phyloP scores from a whole-genome alignment of 2,113 vertebrate genomes.

The Daboia siamensis region DNA sequence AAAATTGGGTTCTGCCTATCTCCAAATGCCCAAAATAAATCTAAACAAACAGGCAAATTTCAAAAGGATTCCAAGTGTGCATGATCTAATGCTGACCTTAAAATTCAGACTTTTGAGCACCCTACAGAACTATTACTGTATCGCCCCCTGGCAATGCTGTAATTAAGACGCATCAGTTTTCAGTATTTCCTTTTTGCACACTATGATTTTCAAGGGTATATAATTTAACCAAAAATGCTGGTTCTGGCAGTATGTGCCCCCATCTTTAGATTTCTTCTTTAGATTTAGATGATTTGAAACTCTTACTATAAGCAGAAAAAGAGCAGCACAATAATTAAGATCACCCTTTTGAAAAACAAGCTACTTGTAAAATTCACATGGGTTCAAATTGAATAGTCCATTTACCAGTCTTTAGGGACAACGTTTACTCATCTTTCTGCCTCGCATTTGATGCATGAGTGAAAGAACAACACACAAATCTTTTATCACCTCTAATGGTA shows the following conservation, averaged over 20 bases:
- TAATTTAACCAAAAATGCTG: constrained; percentile 44
- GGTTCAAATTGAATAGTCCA: not conserved
- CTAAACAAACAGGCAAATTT: not conserved
- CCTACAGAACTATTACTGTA: not conserved
- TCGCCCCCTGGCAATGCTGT: constrained; percentile 19
- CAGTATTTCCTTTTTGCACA: constrained; percentile 29
- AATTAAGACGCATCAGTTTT: constrained; percentile 45
- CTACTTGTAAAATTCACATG: constrained; percentile 9
- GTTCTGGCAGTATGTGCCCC: constrained; percentile 3
- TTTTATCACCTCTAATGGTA: not conserved
- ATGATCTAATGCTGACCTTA: not conserved
- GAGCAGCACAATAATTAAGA: not conserved
- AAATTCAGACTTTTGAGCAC: not conserved
- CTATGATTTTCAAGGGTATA: constrained; percentile 33
- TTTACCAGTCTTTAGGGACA: not conserved
- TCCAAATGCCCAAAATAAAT: fast-evolving
- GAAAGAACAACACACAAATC: not conserved
- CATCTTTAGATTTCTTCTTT: constrained; percentile 31
- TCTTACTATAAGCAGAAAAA: not conserved
- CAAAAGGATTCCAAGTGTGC: not conserved
- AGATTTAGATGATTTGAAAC: constrained; percentile 42
- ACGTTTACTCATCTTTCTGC: not conserved
- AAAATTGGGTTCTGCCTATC: not conserved
- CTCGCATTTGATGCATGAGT: not conserved
- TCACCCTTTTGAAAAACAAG: constrained; percentile 16